These are phyloP conservation scores for Argyra leucocephala DNA, from an alignment of 2,888 invertebrate genomes.

Conservation along the genomic window DNA sequence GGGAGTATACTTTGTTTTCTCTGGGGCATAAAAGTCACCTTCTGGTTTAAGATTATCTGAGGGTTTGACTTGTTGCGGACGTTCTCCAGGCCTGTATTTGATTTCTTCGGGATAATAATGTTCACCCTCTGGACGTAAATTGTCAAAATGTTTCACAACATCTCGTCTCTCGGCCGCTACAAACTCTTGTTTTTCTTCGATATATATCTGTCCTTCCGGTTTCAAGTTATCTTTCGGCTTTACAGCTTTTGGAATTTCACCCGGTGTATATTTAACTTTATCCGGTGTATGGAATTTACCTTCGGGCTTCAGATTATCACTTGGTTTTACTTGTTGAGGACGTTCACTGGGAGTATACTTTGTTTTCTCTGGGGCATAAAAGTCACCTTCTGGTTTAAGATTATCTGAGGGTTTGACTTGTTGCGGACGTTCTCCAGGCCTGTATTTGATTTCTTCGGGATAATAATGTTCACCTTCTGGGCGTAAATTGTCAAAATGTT, in stretches of 20 bases:
- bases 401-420: conserved; percentile 46
- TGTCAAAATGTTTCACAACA: conserved; percentile 48
- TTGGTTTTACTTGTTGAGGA: conserved; percentile 40
- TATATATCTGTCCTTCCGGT: conserved; percentile 52
- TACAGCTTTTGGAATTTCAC: conserved; percentile 43
- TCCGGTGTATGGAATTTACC: conserved; percentile 50
- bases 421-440: conserved; percentile 40
- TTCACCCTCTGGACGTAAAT: conserved; percentile 43
- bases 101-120: conserved; percentile 30
- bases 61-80: conserved; percentile 29
- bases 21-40: conserved; percentile 46
- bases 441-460: conserved; percentile 32
- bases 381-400: conserved; percentile 51
- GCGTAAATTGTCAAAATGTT: conserved; percentile 43
- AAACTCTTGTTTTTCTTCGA: conserved; percentile 42
- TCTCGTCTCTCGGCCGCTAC: conserved; percentile 49
- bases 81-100: background rate
- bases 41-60: conserved; percentile 45
- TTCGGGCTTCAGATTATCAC: conserved; percentile 47
- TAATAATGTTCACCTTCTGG: conserved; percentile 50
- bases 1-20: conserved; percentile 31
- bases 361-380: conserved; percentile 43
- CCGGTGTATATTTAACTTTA: conserved; percentile 45
- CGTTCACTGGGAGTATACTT: conserved; percentile 41
- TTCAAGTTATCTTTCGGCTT: conserved; percentile 48